Base-by-base conservation (phyloP, 64 coral and sea anemone genomes). In the Porites australiensis region DNA sequence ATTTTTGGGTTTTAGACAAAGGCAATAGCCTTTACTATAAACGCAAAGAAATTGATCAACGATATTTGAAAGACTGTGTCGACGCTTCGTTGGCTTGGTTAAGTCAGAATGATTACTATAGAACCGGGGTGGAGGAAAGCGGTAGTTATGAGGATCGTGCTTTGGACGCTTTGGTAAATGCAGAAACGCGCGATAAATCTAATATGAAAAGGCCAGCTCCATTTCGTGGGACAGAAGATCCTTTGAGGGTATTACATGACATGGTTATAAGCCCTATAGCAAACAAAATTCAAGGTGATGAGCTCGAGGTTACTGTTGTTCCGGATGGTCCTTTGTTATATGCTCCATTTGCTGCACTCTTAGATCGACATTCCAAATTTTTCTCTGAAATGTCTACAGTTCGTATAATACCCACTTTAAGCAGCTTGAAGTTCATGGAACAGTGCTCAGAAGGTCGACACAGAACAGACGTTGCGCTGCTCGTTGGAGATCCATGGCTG, bases 311-410 rank as follows among this genome's bases (percentile, higher is more conserved):
- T 46, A n/a, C 14, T 13, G 51, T 92, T 64, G 71, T 92, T 37
- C 79, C 90, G 51, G 90, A 92, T 54, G 90, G 81, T 62, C 19
- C 72, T 8, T 51, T 92, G 23, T 50, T 50, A 2, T 27, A 37
- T 13, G 82, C 75, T 43, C 90, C 82, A 3, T 92, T 92, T 86
- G 55, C 90, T 16, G 90, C 90, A 63, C 13, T 92, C 47, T 58
- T 48, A 13, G 50, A 86, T 15, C 12, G n/a, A 12, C 9, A 77
- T 52, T 58, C 52, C 63, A 74, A 49, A n/a, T 85, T 27, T 44
- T 77, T 48, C 44, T 89, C 80, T 46, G 90, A 92, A 22, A 86
- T 16, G 19, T 75, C 76, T 13, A 58, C 45, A 23, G 73, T 92
- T 63, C 66, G 90, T 15, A 4, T 84, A 27, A 82, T 58, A 11